These are phyloP conservation scores for Sakesphorus luctuosus DNA, from an alignment of 2,113 vertebrate species.

Conservation along the genomic window DNA sequence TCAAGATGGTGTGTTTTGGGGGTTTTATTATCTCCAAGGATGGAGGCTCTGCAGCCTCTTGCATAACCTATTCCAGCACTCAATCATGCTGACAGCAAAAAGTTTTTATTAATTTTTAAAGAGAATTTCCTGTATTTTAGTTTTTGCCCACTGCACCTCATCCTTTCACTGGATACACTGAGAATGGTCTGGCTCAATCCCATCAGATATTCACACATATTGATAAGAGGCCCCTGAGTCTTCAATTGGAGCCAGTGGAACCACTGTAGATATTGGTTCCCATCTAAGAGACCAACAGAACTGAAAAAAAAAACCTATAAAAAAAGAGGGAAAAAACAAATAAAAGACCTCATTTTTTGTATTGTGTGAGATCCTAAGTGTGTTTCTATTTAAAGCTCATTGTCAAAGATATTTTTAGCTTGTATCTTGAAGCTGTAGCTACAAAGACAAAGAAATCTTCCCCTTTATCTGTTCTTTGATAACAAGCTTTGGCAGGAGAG, in stretches of 20 bases:
- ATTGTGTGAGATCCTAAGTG: background rate
- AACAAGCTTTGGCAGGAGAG: background rate
- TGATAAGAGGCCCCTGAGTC: background rate
- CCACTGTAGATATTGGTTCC: background rate
- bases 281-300: background rate
- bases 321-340: background rate
- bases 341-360: background rate
- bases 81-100: background rate
- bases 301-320: too few species aligned
- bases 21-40: background rate
- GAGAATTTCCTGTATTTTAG: background rate
- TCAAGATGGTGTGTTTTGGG: background rate
- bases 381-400: conserved; percentile 17
- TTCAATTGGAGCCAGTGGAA: background rate
- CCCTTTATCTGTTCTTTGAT: background rate
- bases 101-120: background rate
- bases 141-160: background rate
- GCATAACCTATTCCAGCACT: background rate
- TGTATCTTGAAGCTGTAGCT: background rate
- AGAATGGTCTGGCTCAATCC: background rate
- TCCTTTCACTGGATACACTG: background rate
- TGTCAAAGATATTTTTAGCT: background rate
- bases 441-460: background rate
- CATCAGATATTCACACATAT: background rate
- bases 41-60: background rate